Evolutionary conservation across 2,797 vertebrate species (phyloP), one percentile per base, ranked within the genome.

Genomic region (Vespertilio murinus): DNA sequence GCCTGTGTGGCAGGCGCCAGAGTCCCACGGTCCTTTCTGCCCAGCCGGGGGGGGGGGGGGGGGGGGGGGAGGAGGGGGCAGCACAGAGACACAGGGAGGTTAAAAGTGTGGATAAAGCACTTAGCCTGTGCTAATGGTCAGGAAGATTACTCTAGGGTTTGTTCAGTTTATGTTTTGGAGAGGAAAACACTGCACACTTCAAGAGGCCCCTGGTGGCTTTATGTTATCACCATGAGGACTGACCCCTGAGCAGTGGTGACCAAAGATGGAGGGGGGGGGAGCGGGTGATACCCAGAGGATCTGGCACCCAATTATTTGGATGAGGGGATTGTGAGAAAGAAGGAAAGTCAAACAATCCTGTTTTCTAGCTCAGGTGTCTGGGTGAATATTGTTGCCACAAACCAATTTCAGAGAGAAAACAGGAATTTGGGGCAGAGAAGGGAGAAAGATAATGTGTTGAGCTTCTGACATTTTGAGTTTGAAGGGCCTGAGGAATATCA

Each of bases 381-480:
- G 25, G 33, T 71, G 20, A 45, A 42, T 90, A 9, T 70, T 52
- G 65, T 35, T 73, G 54, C 40, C 35, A 47, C 35, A 45, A 75
- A 33, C 38, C 67, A 40, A 1, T 71, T 87, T 59, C 25, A 64
- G 65, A 91, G 28, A 78, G 25, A 49, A 93, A 86, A 52, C 1
- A 22, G 30, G 64, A 79, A 40, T 70, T 74, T 79, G 71, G 65
- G 45, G 77, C 18, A 80, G 47, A 77, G 42, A 78, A 73, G 18
- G 35, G 30, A 78, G 56, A 70, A 82, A 69, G 35, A 14, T n/a
- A 40, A 9, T 47, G 22, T 85, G 38, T 73, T 90, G 80, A 22
- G 67, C 47, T 82, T 83, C 23, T 94, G 67, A 52, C n/a, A 38
- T n/a, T 80, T 75, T 80, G 67, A 81, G 49, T 90, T 54, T 73